A percentile compares a stretch with the other conserved stretches of the same genome.
These are phyloP conservation scores for Erebia palarica DNA, from an alignment of 2,888 invertebrate species.

Conservation along the genomic window DNA sequence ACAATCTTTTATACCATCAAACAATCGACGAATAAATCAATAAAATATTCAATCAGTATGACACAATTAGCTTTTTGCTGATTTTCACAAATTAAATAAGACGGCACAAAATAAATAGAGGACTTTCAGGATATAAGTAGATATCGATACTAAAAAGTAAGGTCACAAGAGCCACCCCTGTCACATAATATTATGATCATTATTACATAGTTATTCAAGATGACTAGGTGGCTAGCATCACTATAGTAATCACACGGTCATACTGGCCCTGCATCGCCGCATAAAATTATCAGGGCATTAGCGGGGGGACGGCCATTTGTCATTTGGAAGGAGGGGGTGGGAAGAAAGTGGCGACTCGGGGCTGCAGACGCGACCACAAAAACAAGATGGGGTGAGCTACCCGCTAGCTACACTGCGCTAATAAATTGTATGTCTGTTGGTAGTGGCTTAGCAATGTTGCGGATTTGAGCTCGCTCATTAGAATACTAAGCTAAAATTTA, in stretches of 20 bases:
- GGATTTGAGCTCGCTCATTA: constrained; percentile 43
- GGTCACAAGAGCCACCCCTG: neutral
- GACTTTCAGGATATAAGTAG: neutral
- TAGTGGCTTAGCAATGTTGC: constrained; percentile 52
- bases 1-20: neutral
- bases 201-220: neutral
- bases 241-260: constrained; percentile 69
- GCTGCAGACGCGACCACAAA: constrained; percentile 80
- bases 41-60: neutral
- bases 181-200: neutral
- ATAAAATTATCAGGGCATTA: constrained; percentile 81
- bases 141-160: neutral
- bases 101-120: too few species aligned
- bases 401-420: constrained; percentile 51
- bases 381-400: constrained; percentile 76
- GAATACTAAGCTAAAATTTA: constrained; percentile 31
- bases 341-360: constrained; percentile 61
- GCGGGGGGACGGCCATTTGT: constrained; percentile 79
- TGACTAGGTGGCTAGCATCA: constrained; percentile 7
- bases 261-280: constrained; percentile 68
- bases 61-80: neutral
- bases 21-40: neutral
- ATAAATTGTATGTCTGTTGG: constrained; percentile 42
- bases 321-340: constrained; percentile 69
- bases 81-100: neutral